Base-by-base conservation (phyloP, 2,888 invertebrate genomes). In the Lapara coniferarum region DNA sequence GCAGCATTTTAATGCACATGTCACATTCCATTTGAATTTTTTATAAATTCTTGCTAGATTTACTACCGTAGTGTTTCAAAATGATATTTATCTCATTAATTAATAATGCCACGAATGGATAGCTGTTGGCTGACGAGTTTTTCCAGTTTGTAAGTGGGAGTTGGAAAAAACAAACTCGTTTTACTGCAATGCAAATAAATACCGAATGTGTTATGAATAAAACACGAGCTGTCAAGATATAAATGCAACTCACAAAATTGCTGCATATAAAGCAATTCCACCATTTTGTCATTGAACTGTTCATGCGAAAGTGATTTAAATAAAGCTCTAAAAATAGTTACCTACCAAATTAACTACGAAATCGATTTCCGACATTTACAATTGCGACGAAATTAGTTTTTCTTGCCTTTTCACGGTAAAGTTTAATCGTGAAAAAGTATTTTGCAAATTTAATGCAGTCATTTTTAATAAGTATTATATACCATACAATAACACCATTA, bases 111-210 rank as follows among this genome's bases (percentile, higher is more conserved):
- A 49, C 13, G 19, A 63, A 63, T 49, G 63, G 46, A 49, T 19
- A 63, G 13, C 49, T 46, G 19, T 63, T 63, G 49, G 13, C 46
- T 12, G 46, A 63, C 63, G 19, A 46, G 63, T 49, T 49, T 63
- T 63, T 63, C 63, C 63, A 63, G 63, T 63, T 19, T 13, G 19
- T n/a, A 63, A 63, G 19, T 63, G 19, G 19, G 46, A 49, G 63
- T 49, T 63, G 19, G 49, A 63, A 63, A 63, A 63, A 63, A 46
- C 49, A 63, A 63, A 63, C 63, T 19, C 16, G 63, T 63, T 49
- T 63, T 19, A 63, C 63, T 19, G 63, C 63, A 59, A 59, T 59
- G 59, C 59, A 63, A 63, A 63, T 63, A 46, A 13, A 49, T 49
- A 46, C 19, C 63, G 63, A 63, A 63, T 63, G 46, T 49, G 46